Conservation (phyloP, 2,888 invertebrate genomes). For the Heliconius ismenius region DNA sequence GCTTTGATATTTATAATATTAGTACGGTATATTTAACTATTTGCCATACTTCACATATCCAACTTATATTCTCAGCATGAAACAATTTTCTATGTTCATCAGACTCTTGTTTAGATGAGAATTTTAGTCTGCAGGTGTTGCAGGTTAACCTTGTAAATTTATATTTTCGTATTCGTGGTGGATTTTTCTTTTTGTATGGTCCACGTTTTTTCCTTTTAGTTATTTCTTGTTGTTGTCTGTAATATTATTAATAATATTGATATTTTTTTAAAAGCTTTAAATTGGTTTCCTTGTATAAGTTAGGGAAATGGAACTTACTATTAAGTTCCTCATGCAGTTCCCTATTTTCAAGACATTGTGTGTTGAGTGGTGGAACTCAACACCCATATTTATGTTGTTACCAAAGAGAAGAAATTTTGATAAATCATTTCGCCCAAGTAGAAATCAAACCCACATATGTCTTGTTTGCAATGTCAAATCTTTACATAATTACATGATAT, state of each 20-base stretch:
- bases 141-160: conserved; percentile 47
- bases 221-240: conserved; percentile 16
- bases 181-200: conserved; percentile 43
- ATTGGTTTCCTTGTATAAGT: too few species aligned
- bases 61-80: conserved; percentile 50
- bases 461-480: too few species aligned
- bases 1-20: too few species aligned
- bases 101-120: conserved; percentile 49
- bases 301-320: too few species aligned
- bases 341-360: too few species aligned
- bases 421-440: too few species aligned
- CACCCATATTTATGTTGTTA: too few species aligned
- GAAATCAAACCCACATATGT: too few species aligned
- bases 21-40: background rate
- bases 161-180: conserved; percentile 42
- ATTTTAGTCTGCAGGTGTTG: conserved; percentile 52
- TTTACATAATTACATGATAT: too few species aligned
- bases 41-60: conserved; percentile 56
- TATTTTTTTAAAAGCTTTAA: background rate
- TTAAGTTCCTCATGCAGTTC: too few species aligned
- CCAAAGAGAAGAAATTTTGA: too few species aligned
- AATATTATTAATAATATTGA: background rate
- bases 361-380: too few species aligned
- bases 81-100: conserved; percentile 50
- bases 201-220: conserved; percentile 42